These are phyloP conservation scores for Gadus macrocephalus DNA, from an alignment of 2,113 vertebrate genomes.

Conservation along the genomic window DNA sequence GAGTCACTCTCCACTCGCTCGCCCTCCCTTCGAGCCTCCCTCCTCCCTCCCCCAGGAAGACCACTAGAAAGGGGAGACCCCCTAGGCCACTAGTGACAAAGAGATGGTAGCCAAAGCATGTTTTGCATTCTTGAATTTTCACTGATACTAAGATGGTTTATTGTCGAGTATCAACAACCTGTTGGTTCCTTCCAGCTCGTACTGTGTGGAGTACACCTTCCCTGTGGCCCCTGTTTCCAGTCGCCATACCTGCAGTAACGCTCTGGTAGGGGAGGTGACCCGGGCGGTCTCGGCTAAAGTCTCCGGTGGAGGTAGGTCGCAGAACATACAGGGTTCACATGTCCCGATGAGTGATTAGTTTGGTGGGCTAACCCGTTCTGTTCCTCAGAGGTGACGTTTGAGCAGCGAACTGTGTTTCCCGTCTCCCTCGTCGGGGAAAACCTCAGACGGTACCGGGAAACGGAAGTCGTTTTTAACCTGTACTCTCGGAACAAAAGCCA, in stretches of 20 bases:
- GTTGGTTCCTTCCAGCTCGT: constrained; percentile 72
- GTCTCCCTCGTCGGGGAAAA: constrained; percentile 69
- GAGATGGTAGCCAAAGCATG: constrained; percentile 72
- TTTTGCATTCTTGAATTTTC: background rate
- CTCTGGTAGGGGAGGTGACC: constrained; percentile 68
- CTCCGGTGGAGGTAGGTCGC: constrained; percentile 72
- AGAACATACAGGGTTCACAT: background rate
- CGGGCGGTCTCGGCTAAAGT: constrained; percentile 83
- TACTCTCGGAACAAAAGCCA: constrained; percentile 77
- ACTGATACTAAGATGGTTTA: background rate
- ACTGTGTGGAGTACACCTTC: constrained; percentile 88
- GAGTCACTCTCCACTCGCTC: constrained; percentile 78
- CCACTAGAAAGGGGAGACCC: constrained; percentile 66
- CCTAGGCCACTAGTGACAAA: constrained; percentile 61
- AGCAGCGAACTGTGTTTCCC: constrained; percentile 82
- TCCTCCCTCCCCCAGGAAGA: constrained; percentile 58
- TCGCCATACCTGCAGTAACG: constrained; percentile 56
- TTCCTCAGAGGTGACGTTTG: constrained; percentile 83
- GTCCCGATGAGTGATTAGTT: constrained; percentile 1
- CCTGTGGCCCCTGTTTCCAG: constrained; percentile 72
- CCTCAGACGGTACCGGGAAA: constrained; percentile 81
- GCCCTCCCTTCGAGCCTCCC: constrained; percentile 56
- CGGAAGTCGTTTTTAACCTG: constrained; percentile 81
- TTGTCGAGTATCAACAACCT: background rate
- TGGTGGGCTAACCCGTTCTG: constrained; percentile 11